Evolutionary conservation across 2,888 invertebrate genomes (phyloP), one percentile per base, ranked within the genome.

Genomic region (Hypsopygia costalis): DNA sequence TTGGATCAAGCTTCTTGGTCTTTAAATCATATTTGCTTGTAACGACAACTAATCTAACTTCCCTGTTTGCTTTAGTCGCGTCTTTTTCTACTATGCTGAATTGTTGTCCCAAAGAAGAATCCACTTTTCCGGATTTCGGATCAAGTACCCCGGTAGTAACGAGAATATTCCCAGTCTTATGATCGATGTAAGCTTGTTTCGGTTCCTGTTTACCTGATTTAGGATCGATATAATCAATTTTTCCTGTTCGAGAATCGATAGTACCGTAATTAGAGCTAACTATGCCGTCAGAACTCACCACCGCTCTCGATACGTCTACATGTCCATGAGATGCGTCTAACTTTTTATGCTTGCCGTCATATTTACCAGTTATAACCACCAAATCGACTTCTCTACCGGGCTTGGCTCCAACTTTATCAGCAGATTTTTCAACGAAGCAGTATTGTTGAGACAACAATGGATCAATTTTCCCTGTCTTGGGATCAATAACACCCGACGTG

Each of bases 101-200:
- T 51, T 93, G 90, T 69, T 94, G 93, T 8, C 93, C 93, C 33
- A 93, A 77, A 0, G 90, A 90, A 8, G 92, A 90, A 67, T 93
- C 93, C 0, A 91, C 73, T 64, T 93, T 92, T 1, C 93, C 93
- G 0, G 93, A 92, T 54, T 90, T 90, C 0, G 93, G 93, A 71
- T 93, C 92, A 1, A 89, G 62, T 2, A 93, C 91, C 11, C 91
- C 92, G 7, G 91, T 91, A 1, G 91, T 89, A 6, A 93, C 82
- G 11, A 92, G 86, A 40, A 94, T 79, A 54, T 93, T 93, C 9
- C 93, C 93, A 6, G 94, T 93, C 58, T 91, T 90, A n/a, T 91
- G 89, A 58, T 94, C 93, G n/a, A 94, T 87, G 58, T 92, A 91
- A 1, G 93, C 94, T 67, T 92, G 91, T 66, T 91, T 90, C 1